Conservation (phyloP, 1,140 invertebrate genomes). For the Penaeus chinensis region DNA sequence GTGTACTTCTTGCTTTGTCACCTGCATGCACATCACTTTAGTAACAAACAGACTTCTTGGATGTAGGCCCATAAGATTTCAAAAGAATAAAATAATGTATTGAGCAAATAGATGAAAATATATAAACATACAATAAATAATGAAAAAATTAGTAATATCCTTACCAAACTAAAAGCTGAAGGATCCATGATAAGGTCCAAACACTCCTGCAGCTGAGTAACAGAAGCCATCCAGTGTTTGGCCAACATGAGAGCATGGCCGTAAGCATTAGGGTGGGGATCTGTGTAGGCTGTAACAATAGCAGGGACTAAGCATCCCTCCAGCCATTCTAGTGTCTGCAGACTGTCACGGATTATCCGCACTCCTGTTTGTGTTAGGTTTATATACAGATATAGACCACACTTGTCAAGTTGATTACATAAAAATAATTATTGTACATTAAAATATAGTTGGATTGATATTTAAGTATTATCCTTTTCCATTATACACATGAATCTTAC, state of each 20-base stretch:
- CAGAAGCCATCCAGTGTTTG: slow-evolving; percentile 16
- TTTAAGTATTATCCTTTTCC: no score
- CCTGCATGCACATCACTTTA: not conserved
- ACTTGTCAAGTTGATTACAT: not conserved
- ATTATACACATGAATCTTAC: not conserved
- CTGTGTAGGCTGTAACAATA: slow-evolving; percentile 13
- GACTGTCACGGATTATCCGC: slow-evolving; percentile 13
- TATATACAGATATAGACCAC: not conserved
- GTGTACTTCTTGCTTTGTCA: slow-evolving; percentile 37
- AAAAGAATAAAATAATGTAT: not conserved
- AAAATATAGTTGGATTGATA: not conserved
- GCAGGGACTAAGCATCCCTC: slow-evolving; percentile 31
- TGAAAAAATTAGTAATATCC: not conserved
- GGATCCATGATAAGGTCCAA: slow-evolving; percentile 41
- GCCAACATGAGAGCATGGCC: slow-evolving; percentile 28
- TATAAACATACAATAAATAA: not conserved
- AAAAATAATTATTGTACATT: not conserved
- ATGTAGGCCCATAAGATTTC: not conserved
- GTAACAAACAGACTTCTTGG: not conserved
- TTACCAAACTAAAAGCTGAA: slow-evolving; percentile 30
- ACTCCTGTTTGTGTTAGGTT: slow-evolving; percentile 18
- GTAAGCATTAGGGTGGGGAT: slow-evolving; percentile 11
- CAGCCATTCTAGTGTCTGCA: slow-evolving; percentile 37
- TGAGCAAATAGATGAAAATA: not conserved
- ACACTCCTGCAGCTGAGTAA: slow-evolving; percentile 8